phyloP scores from a whole-genome alignment of 2,888 invertebrate species.

The Drosophila birchii region DNA sequence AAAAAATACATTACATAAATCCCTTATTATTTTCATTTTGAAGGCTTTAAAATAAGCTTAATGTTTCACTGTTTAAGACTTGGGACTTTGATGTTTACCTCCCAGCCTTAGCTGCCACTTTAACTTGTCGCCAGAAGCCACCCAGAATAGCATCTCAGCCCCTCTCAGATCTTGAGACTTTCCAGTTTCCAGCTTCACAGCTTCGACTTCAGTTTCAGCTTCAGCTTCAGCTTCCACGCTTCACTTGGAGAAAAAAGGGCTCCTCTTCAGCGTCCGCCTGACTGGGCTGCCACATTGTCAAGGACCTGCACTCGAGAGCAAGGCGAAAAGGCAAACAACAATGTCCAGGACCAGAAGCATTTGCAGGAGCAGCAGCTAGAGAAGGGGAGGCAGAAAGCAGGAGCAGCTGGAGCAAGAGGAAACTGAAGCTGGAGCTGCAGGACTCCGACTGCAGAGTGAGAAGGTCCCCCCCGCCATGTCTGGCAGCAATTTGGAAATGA shows the following conservation, averaged over 20 bases:
- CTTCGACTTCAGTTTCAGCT: neutral
- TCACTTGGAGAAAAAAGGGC: constrained; percentile 7
- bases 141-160: neutral
- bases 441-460: neutral
- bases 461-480: neutral
- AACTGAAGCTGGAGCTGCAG: neutral
- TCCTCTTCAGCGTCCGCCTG: constrained; percentile 24
- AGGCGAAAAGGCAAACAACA: constrained; percentile 68
- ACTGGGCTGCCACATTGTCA: constrained; percentile 47
- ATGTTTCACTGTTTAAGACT: neutral
- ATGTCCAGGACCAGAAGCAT: constrained; percentile 42
- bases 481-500: constrained; percentile 12
- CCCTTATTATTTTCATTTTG: neutral
- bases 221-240: constrained; percentile 1
- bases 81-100: neutral
- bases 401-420: neutral
- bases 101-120: constrained; percentile 5
- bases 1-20: neutral
- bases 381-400: neutral
- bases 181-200: constrained; percentile 40
- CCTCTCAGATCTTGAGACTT: constrained; percentile 18
- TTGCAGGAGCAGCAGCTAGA: neutral
- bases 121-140: constrained; percentile 7
- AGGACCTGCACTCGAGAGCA: constrained; percentile 42
- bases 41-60: neutral